Percentiles rank a stretch among this genome's conserved stretches.
Conservation (phyloP, 2,113 vertebrate genomes). For the Alouatta palliata region DNA sequence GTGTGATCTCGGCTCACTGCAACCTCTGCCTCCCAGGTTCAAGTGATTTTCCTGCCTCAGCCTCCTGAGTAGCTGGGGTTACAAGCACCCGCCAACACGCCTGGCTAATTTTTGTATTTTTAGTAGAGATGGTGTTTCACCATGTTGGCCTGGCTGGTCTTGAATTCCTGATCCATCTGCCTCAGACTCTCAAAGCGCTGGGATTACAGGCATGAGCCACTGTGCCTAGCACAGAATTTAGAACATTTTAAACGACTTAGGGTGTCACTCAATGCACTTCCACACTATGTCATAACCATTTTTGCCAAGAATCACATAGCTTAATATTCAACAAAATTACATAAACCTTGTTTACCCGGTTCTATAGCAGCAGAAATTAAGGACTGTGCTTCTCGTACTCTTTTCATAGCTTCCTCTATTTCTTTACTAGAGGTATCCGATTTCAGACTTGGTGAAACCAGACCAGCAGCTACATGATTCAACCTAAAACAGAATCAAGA, state of each 20-base stretch:
- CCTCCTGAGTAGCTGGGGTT: too few relatives aligned
- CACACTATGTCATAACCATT: neutral
- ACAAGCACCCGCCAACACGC: too few relatives aligned
- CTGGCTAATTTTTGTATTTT: too few relatives aligned
- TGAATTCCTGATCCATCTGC: too few relatives aligned
- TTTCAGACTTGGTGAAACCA: constrained; percentile 94
- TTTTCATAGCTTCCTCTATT: constrained; percentile 99
- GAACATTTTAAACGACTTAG: neutral
- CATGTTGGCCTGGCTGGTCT: too few relatives aligned
- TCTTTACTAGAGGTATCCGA: constrained; percentile 97
- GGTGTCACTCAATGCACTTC: neutral
- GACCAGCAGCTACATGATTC: constrained; percentile 94
- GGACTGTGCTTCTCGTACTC: constrained; percentile 97
- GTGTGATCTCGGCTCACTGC: too few relatives aligned
- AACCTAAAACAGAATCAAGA: constrained; percentile 85
- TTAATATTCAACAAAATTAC: neutral
- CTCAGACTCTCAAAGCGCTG: too few relatives aligned
- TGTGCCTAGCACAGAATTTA: neutral
- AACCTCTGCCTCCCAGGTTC: too few relatives aligned
- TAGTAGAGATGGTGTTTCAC: too few relatives aligned
- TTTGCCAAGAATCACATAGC: neutral
- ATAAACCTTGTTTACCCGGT: constrained; percentile 87
- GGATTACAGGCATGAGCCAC: too few relatives aligned
- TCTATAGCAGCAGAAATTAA: constrained; percentile 98
- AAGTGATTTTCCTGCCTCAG: too few relatives aligned